Percentiles rank a stretch among this genome's conserved stretches.
Conservation (phyloP, 2,797 vertebrate genomes). For the Chaunax sp. region DNA sequence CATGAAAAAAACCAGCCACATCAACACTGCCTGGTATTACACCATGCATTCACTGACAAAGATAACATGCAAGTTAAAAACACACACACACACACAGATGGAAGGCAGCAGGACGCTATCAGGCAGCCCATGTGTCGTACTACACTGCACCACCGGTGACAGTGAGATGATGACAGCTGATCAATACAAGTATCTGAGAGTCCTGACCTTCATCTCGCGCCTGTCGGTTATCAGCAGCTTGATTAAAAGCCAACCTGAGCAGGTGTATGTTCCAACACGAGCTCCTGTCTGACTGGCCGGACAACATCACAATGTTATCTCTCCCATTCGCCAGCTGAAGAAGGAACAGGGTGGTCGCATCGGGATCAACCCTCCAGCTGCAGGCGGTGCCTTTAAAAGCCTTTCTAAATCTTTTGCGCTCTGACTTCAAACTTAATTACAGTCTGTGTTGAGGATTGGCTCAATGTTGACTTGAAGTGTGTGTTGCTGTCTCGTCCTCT, state of each 20-base stretch:
- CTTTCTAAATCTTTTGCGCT: not conserved
- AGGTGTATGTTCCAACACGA: not conserved
- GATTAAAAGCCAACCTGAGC: not conserved
- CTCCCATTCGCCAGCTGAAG: not conserved
- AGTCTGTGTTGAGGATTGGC: not conserved
- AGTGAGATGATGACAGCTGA: constrained; percentile 29
- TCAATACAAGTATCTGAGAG: constrained; percentile 27
- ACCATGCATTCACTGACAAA: not conserved
- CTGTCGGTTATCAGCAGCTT: constrained; percentile 15
- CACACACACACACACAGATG: constrained; percentile 4
- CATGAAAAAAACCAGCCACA: not conserved
- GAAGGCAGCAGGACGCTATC: constrained; percentile 9
- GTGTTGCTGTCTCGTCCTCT: not conserved
- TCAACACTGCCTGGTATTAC: not conserved
- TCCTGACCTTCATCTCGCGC: constrained; percentile 42
- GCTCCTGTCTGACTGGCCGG: not conserved
- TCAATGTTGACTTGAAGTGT: not conserved
- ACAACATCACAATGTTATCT: not conserved
- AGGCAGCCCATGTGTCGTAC: constrained; percentile 23
- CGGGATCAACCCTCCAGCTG: not conserved
- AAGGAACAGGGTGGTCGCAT: not conserved
- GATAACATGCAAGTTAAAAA: not conserved
- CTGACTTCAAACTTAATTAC: not conserved
- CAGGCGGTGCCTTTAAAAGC: not conserved
- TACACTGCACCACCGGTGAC: not conserved